A percentile compares a stretch with the other conserved stretches of the same genome.
Conservation (phyloP, 2,797 vertebrate species). For the Coracias cyanogaster region DNA sequence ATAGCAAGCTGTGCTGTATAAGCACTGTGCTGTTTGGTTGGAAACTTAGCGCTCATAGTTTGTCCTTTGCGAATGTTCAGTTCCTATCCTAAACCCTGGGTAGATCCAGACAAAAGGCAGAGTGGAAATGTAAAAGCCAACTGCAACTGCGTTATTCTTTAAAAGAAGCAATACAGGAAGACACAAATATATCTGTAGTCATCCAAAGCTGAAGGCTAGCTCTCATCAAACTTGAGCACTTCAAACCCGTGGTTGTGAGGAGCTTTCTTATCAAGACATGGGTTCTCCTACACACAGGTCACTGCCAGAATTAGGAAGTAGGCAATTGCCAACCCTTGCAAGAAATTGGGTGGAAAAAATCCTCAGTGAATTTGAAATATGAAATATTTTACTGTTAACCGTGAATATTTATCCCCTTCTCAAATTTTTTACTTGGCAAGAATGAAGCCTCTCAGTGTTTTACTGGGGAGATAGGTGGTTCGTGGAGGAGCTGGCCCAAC, state of each 20-base stretch:
- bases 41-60: not conserved
- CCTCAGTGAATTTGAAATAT: fast-evolving
- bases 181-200: not conserved
- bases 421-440: not conserved
- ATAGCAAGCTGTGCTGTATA: not conserved
- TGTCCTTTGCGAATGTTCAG: not conserved
- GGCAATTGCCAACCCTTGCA: not conserved
- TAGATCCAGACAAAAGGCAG: not conserved
- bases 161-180: not conserved
- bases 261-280: not conserved
- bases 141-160: not conserved
- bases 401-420: not conserved
- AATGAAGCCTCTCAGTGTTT: not conserved
- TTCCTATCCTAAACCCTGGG: not conserved
- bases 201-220: not conserved
- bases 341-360: not conserved
- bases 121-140: not conserved
- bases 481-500: not conserved
- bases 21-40: not conserved
- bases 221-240: not conserved
- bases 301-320: not conserved
- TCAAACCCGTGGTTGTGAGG: not conserved
- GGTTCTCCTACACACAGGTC: not conserved
- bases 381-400: not conserved
- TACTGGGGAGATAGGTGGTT: not conserved